Percentiles rank a stretch among this genome's conserved stretches.
phyloP scores from a whole-genome alignment of 2,113 vertebrate species.

The Melanerpes formicivorus region DNA sequence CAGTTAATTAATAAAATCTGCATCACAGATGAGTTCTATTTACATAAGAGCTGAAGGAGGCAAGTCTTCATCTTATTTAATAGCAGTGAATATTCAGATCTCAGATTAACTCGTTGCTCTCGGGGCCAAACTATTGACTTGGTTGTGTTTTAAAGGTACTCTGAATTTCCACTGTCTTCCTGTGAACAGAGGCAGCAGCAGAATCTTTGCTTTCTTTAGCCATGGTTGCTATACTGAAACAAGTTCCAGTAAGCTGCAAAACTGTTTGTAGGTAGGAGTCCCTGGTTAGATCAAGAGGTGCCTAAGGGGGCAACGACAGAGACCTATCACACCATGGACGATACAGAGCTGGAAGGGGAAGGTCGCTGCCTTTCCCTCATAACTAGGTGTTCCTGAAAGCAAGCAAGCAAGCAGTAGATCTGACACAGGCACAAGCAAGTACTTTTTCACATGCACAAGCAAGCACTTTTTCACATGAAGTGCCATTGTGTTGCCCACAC shows the following conservation, averaged over 20 bases:
- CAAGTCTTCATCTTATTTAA: constrained; percentile 59
- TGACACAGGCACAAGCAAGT: background rate
- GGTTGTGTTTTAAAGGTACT: background rate
- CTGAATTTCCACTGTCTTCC: background rate
- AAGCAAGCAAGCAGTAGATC: background rate
- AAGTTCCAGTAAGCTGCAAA: background rate
- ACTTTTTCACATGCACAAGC: background rate
- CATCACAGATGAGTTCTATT: constrained; percentile 68
- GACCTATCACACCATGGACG: background rate
- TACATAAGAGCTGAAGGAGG: constrained; percentile 73
- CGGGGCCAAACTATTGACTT: constrained; percentile 3
- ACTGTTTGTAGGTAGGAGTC: background rate
- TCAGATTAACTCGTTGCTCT: constrained; percentile 50
- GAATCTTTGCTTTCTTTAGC: background rate
- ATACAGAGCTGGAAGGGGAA: background rate
- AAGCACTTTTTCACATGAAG: background rate
- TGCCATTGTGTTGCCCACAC: background rate
- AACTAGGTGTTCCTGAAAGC: background rate
- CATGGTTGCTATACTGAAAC: background rate
- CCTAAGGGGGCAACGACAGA: background rate
- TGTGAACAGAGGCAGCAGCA: background rate
- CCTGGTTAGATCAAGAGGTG: background rate
- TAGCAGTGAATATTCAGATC: constrained; percentile 56
- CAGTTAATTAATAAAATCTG: constrained; percentile 77
- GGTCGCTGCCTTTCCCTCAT: background rate